Conservation (phyloP, 35 echinoderm and acorn worm species). For the Acanthaster planci region DNA sequence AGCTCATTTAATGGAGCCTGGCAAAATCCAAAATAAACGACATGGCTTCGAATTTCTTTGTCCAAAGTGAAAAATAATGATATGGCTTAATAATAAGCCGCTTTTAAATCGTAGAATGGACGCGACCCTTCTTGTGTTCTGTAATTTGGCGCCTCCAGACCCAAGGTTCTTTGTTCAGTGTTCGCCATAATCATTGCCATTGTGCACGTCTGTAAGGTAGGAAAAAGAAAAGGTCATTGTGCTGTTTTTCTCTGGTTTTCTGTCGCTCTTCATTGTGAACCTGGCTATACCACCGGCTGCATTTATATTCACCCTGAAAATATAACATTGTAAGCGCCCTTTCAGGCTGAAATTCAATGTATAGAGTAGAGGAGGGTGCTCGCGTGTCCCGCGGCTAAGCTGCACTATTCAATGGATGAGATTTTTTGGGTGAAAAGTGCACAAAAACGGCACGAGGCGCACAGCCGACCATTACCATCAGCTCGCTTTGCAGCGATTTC, state of each 20-base stretch:
- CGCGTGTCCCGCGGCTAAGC: neutral
- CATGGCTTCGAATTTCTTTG: neutral
- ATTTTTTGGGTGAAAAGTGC: neutral
- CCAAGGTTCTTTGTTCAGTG: neutral
- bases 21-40: neutral
- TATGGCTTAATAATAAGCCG: neutral
- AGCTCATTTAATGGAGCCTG: no score
- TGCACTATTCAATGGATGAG: neutral
- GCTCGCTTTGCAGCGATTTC: no score
- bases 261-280: neutral
- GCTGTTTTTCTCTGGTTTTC: neutral
- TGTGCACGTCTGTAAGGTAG: neutral
- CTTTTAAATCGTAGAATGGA: neutral
- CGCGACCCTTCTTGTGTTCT: neutral
- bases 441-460: neutral
- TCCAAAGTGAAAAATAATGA: neutral
- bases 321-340: neutral
- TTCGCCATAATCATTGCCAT: neutral
- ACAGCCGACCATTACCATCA: no score
- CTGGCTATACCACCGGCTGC: constrained; percentile 7
- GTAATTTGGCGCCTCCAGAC: constrained; percentile 4
- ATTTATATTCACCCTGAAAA: neutral
- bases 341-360: no score
- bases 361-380: neutral
- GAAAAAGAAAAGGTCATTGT: neutral